phyloP scores from a whole-genome alignment of 2,113 vertebrate genomes.

The Sinocyclocheilus anophthalmus region DNA sequence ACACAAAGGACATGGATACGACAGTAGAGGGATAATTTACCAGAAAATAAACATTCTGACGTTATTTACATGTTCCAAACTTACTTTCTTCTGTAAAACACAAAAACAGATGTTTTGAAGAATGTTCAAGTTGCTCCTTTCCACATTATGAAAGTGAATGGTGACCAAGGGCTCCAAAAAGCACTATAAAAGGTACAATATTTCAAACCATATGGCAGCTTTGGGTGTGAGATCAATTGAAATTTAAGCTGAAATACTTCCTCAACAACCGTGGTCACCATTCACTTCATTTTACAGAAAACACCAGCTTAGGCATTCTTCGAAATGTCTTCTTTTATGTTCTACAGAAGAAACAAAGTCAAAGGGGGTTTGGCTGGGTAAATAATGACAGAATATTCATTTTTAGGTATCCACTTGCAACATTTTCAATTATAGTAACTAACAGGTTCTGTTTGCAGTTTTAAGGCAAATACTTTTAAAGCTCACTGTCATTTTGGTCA shows the following conservation, averaged over 20 bases:
- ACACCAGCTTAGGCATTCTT: background rate
- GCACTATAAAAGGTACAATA: background rate
- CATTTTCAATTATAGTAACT: background rate
- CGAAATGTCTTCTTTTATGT: background rate
- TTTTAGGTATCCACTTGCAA: background rate
- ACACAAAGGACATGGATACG: slow-evolving; percentile 44
- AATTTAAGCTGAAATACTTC: background rate
- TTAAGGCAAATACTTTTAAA: slow-evolving; percentile 47
- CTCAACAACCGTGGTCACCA: slow-evolving; percentile 2
- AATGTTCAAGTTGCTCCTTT: background rate
- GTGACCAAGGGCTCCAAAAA: background rate
- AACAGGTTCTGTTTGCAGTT: slow-evolving; percentile 12
- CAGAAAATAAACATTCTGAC: background rate
- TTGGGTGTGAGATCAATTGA: background rate
- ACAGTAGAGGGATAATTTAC: slow-evolving; percentile 1
- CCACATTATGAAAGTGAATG: background rate
- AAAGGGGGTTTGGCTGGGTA: background rate
- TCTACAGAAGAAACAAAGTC: background rate
- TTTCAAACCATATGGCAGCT: background rate
- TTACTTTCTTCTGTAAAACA: background rate
- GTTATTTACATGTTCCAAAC: background rate
- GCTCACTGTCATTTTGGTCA: slow-evolving; percentile 49
- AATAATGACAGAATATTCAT: background rate
- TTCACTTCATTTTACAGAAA: no score
- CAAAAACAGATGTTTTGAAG: background rate